phyloP scores from a whole-genome alignment of 2,888 invertebrate species.

The Tridacna gigas region DNA sequence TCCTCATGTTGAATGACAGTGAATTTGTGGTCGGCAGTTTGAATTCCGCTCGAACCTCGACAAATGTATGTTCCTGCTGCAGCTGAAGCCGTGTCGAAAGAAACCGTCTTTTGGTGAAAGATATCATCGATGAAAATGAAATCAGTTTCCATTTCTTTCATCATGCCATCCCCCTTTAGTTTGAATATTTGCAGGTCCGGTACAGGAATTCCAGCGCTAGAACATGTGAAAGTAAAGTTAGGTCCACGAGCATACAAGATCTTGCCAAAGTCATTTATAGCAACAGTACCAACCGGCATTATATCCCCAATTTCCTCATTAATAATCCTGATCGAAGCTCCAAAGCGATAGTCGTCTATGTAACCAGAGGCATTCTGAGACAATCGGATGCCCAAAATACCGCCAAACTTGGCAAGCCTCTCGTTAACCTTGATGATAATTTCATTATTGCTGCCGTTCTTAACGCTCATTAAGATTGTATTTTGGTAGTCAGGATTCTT shows the following conservation, averaged over 20 bases:
- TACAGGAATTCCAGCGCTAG: not conserved
- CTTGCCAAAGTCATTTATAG: not conserved
- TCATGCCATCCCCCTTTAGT: not conserved
- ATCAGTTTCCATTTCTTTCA: constrained; percentile 2
- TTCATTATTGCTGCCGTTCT: not conserved
- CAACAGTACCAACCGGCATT: not conserved
- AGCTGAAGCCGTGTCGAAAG: too few relatives aligned
- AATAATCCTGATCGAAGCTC: not conserved
- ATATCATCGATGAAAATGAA: not conserved
- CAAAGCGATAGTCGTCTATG: not conserved
- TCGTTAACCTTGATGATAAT: not conserved
- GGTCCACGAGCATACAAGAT: not conserved
- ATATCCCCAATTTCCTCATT: not conserved
- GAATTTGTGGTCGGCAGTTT: not conserved
- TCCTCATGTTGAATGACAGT: not conserved
- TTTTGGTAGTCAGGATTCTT: too few relatives aligned
- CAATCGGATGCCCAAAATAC: not conserved
- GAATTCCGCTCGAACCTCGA: not conserved
- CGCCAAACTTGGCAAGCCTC: not conserved
- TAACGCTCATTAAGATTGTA: not conserved
- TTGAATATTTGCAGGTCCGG: not conserved
- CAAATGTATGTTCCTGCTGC: constrained; percentile 4
- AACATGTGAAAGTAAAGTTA: not conserved
- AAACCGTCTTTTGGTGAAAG: not conserved
- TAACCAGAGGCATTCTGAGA: not conserved